Conservation (phyloP, 1,140 invertebrate species). For the Hylaeus anthracinus region DNA sequence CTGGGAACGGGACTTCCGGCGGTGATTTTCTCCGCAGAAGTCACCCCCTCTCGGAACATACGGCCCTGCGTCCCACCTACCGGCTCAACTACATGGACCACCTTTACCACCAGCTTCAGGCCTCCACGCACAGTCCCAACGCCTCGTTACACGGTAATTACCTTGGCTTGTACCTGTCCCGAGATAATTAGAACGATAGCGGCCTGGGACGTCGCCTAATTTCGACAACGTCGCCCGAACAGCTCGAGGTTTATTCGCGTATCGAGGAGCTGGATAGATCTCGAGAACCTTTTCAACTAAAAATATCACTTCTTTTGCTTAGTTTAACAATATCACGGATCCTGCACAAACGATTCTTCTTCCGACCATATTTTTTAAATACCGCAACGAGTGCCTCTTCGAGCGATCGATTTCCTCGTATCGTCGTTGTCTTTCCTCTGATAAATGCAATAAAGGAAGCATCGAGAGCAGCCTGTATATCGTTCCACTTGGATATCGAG, state of each 20-base stretch:
- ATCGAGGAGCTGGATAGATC: neutral
- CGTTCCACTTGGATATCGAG: neutral
- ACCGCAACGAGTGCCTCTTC: neutral
- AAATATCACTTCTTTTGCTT: too few relatives aligned
- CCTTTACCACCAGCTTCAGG: slow-evolving; percentile 80
- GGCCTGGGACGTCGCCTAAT: slow-evolving; percentile 20
- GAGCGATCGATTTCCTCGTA: neutral
- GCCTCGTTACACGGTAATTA: slow-evolving; percentile 81
- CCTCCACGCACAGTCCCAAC: slow-evolving; percentile 82
- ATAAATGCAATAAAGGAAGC: slow-evolving; percentile 5
- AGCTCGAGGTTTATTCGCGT: neutral
- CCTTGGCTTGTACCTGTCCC: slow-evolving; percentile 28
- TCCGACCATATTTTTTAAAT: neutral
- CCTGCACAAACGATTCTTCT: too few relatives aligned
- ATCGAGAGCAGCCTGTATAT: neutral
- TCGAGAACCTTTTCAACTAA: neutral
- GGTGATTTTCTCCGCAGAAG: slow-evolving; percentile 78
- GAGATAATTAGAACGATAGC: slow-evolving; percentile 44
- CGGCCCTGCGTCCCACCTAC: slow-evolving; percentile 79
- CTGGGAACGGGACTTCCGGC: slow-evolving; percentile 75
- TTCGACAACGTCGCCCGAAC: slow-evolving; percentile 1
- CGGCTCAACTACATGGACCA: slow-evolving; percentile 81
- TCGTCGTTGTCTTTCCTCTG: neutral
- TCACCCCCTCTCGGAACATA: slow-evolving; percentile 79
- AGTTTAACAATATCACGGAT: too few relatives aligned